A percentile compares a stretch with the other conserved stretches of the same genome.
Evolutionary conservation across 2,797 vertebrate species (phyloP).

Genomic region (Microctenopoma lineatum): DNA sequence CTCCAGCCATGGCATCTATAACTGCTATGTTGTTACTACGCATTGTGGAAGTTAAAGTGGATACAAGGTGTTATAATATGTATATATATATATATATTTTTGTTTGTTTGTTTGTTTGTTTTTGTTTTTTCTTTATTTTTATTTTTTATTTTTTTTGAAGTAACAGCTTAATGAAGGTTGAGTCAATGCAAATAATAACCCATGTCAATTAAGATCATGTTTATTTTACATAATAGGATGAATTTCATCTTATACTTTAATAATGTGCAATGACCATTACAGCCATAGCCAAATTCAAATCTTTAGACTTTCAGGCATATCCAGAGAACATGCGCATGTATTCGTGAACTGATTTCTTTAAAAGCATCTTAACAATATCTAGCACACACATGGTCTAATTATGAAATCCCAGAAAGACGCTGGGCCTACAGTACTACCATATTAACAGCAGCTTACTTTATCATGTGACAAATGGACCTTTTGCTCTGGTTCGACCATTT

Average conservation of each 20-base stretch:
- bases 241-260: constrained; percentile 26
- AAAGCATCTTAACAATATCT: neutral
- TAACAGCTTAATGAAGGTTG: constrained; percentile 35
- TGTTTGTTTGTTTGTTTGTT: too few relatives aligned
- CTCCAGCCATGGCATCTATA: too few relatives aligned
- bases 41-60: too few relatives aligned
- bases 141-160: too few relatives aligned
- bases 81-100: too few relatives aligned
- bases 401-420: neutral
- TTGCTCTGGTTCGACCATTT: constrained; percentile 6
- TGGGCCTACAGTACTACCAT: neutral
- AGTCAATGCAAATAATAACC: constrained; percentile 28
- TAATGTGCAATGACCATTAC: constrained; percentile 10
- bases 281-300: neutral
- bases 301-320: neutral
- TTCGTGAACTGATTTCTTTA: neutral
- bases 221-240: constrained; percentile 7
- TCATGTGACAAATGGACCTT: neutral
- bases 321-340: neutral
- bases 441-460: neutral
- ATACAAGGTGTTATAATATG: too few relatives aligned
- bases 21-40: too few relatives aligned
- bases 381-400: neutral
- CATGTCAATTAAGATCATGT: constrained; percentile 23
- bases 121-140: too few relatives aligned